These are phyloP conservation scores for Prunella fulvescens DNA, from an alignment of 2,113 vertebrate genomes.

Conservation along the genomic window DNA sequence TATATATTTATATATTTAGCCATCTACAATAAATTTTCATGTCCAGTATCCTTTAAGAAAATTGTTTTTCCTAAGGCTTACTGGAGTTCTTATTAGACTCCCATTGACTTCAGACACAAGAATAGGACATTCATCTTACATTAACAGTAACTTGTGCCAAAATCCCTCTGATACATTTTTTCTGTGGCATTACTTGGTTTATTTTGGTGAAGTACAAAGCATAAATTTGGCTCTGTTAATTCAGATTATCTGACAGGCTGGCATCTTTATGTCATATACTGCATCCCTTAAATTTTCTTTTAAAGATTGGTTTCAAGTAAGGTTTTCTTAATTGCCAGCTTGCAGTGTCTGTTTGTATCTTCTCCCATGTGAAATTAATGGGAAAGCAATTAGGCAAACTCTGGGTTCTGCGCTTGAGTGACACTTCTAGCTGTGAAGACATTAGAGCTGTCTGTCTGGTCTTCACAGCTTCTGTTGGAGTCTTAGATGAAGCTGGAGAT, in stretches of 20 bases:
- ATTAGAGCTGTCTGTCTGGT: background rate
- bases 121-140: background rate
- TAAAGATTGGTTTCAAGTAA: background rate
- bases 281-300: background rate
- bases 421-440: background rate
- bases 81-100: background rate
- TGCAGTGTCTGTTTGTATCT: background rate
- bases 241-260: background rate
- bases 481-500: background rate
- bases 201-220: background rate
- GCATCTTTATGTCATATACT: background rate
- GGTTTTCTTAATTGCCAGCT: background rate
- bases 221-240: background rate
- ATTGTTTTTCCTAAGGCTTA: background rate
- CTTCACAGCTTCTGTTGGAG: background rate
- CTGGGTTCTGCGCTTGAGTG: background rate
- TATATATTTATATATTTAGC: background rate
- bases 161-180: background rate
- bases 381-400: background rate
- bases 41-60: background rate
- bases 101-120: background rate
- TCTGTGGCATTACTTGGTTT: background rate
- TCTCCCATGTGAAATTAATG: constrained; percentile 16
- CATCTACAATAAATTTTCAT: background rate
- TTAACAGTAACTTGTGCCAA: background rate